phyloP scores from a whole-genome alignment of 2,888 invertebrate species.

The Masnerella sp. region DNA sequence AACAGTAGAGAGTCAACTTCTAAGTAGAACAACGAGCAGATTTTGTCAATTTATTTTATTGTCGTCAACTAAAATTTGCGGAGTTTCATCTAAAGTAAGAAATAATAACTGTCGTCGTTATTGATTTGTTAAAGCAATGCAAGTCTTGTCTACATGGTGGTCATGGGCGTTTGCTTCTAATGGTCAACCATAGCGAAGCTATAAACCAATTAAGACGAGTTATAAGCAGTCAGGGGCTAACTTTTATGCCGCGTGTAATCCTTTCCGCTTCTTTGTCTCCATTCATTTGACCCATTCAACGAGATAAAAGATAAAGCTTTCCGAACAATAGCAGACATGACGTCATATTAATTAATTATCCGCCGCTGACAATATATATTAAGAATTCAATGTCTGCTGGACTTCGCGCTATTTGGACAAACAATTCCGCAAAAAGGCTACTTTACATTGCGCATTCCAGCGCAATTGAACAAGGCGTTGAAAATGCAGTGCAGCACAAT shows the following conservation, averaged over 20 bases:
- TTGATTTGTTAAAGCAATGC: slow-evolving; percentile 19
- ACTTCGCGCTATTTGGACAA: too few relatives aligned
- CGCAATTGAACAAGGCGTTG: too few relatives aligned
- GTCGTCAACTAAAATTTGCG: too few relatives aligned
- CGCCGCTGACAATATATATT: slow-evolving; percentile 37
- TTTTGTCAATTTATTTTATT: too few relatives aligned
- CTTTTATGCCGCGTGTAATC: slow-evolving; percentile 56
- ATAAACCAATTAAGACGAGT: slow-evolving; percentile 60
- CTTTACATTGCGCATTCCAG: too few relatives aligned
- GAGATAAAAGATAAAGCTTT: slow-evolving; percentile 51
- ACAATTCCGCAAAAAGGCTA: too few relatives aligned
- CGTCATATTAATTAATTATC: slow-evolving; percentile 49
- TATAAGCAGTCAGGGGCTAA: slow-evolving; percentile 56
- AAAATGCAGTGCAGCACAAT: too few relatives aligned
- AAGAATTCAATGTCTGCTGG: slow-evolving; percentile 27
- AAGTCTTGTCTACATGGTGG: slow-evolving; percentile 9
- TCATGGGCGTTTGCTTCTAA: slow-evolving; percentile 45
- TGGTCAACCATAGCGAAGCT: slow-evolving; percentile 46
- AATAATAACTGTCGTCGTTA: slow-evolving; percentile 4
- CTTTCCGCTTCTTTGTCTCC: slow-evolving; percentile 56
- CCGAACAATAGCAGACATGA: slow-evolving; percentile 39
- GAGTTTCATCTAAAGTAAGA: too few relatives aligned
- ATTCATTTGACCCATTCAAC: slow-evolving; percentile 45
- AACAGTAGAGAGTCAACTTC: too few relatives aligned
- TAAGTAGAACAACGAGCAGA: too few relatives aligned